Conservation (phyloP, 2,888 invertebrate species). For the Limnephilus marmoratus region DNA sequence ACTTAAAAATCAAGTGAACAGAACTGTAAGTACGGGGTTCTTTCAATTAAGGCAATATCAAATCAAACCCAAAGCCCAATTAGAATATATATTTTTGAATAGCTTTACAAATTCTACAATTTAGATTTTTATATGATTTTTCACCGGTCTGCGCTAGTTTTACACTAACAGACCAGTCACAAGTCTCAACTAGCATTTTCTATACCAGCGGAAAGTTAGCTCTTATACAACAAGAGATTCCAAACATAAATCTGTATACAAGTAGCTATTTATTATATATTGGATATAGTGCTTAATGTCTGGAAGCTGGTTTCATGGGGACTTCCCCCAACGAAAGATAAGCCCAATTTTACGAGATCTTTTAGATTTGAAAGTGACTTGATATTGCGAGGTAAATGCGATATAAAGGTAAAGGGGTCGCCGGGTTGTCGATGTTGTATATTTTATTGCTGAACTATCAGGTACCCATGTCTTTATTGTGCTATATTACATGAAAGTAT, state of each 20-base stretch:
- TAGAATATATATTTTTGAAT: too few species aligned
- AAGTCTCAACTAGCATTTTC: not conserved
- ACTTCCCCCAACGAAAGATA: conserved; percentile 27
- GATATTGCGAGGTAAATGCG: conserved; percentile 24
- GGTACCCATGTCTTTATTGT: not conserved
- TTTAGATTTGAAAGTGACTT: conserved; percentile 20
- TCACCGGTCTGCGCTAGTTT: not conserved
- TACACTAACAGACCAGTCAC: not conserved
- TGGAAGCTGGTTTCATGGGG: conserved; percentile 21
- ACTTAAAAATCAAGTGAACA: too few species aligned
- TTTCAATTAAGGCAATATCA: too few species aligned
- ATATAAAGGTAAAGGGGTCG: conserved; percentile 2
- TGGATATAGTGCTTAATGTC: not conserved
- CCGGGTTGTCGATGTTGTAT: not conserved
- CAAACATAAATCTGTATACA: conserved; percentile 36
- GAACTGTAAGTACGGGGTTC: too few species aligned
- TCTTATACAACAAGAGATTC: conserved; percentile 30
- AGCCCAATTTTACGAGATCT: conserved; percentile 47
- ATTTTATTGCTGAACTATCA: not conserved
- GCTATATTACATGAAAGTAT: not conserved
- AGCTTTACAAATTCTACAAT: too few species aligned
- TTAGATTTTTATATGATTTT: too few species aligned
- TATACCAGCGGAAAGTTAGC: not conserved
- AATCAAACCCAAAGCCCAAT: too few species aligned
- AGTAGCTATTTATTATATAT: conserved; percentile 6